Conservation (phyloP, 2,888 invertebrate species). For the Rhynchonema sp. region DNA sequence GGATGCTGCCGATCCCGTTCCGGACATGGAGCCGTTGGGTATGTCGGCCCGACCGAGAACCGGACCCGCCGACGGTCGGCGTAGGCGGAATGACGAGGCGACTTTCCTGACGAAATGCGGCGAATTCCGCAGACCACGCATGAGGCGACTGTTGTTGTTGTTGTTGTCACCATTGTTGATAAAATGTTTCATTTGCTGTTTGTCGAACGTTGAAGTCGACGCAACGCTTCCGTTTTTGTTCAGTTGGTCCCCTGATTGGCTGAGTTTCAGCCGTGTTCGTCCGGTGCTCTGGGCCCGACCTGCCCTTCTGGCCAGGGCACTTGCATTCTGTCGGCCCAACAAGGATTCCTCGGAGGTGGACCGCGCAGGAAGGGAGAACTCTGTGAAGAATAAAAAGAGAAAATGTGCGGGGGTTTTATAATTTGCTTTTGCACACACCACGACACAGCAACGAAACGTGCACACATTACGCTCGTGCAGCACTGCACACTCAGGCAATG, state of each 20-base stretch:
- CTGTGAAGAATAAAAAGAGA: no score
- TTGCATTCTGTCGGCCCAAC: neutral
- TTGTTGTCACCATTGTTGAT: no score
- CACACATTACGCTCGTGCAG: neutral
- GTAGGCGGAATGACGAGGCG: conserved; percentile 1
- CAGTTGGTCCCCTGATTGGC: neutral
- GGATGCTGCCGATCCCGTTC: no score
- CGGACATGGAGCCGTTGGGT: neutral
- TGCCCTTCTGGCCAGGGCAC: neutral
- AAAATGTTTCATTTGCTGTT: neutral
- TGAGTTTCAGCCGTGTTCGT: neutral
- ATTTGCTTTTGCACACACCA: no score
- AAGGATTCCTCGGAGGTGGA: conserved; percentile 5
- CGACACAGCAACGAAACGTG: neutral
- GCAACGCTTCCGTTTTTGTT: neutral
- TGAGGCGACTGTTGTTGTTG: neutral
- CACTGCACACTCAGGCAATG: no score
- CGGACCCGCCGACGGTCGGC: neutral
- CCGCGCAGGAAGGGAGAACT: neutral
- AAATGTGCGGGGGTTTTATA: no score
- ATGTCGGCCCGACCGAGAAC: neutral
- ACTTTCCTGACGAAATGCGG: conserved; percentile 1
- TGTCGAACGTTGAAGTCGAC: neutral
- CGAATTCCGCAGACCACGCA: neutral
- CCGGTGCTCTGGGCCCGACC: neutral